A percentile compares a stretch with the other conserved stretches of the same genome.
Conservation (phyloP, 2,888 invertebrate species). For the Eumacrocentrus americanus region DNA sequence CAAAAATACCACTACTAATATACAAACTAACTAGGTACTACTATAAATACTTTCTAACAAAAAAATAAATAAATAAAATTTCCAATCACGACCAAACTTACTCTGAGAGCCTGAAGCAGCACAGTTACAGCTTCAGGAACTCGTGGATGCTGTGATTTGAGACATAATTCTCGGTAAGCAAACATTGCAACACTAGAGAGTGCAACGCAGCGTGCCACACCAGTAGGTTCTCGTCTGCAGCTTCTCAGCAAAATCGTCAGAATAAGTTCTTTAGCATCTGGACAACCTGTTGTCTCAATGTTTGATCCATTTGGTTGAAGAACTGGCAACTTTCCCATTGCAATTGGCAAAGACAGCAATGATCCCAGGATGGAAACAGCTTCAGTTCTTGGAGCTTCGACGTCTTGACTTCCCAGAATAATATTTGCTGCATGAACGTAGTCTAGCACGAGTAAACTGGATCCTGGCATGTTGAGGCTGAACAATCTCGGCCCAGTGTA, state of each 20-base stretch:
- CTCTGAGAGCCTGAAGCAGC: constrained; percentile 72
- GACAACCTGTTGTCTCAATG: constrained; percentile 67
- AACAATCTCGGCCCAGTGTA: constrained; percentile 82
- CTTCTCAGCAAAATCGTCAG: constrained; percentile 85
- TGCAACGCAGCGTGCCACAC: constrained; percentile 86
- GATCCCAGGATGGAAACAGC: constrained; percentile 90
- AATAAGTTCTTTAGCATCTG: constrained; percentile 87
- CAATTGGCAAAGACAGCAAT: constrained; percentile 80
- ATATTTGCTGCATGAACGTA: constrained; percentile 90
- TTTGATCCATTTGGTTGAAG: constrained; percentile 71
- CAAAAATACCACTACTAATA: neutral
- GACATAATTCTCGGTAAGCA: constrained; percentile 70
- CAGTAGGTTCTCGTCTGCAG: constrained; percentile 87
- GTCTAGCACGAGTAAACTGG: constrained; percentile 84
- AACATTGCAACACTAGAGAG: constrained; percentile 83
- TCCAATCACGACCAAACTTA: constrained; percentile 62
- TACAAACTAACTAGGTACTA: no score
- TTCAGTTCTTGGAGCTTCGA: constrained; percentile 85
- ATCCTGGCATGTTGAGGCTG: constrained; percentile 86
- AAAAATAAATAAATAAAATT: neutral
- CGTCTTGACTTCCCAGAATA: constrained; percentile 81
- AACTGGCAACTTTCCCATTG: constrained; percentile 71
- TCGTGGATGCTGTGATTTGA: constrained; percentile 69
- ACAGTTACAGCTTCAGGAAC: constrained; percentile 73
- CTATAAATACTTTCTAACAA: neutral